These are phyloP conservation scores for Drosophila subpulchrella DNA, from an alignment of 1,140 invertebrate genomes.

Conservation along the genomic window DNA sequence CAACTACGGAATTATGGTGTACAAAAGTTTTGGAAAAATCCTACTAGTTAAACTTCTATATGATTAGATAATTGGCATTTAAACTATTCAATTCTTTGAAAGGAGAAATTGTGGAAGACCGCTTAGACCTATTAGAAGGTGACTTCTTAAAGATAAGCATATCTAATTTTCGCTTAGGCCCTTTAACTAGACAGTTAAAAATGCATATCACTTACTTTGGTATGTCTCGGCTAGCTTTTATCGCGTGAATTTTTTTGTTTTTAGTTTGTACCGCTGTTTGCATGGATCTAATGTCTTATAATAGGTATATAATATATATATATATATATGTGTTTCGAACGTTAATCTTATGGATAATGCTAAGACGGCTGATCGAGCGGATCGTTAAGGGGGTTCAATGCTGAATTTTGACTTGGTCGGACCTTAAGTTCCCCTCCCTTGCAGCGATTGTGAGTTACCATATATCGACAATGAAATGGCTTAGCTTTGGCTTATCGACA, in stretches of 20 bases:
- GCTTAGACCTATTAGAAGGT: background rate
- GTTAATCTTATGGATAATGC: constrained; percentile 23
- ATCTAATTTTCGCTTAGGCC: background rate
- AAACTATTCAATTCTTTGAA: background rate
- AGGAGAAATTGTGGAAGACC: background rate
- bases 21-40: too few relatives aligned
- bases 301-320: constrained; percentile 10
- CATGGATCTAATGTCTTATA: constrained; percentile 53
- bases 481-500: constrained; percentile 32
- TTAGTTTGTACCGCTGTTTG: constrained; percentile 75
- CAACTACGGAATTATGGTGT: background rate
- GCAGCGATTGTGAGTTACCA: constrained; percentile 21
- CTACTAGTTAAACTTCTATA: too few relatives aligned
- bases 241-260: constrained; percentile 37
- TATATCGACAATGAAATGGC: constrained; percentile 31
- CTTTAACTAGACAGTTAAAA: constrained; percentile 5
- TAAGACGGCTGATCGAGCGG: constrained; percentile 26
- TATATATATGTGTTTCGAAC: constrained; percentile 7
- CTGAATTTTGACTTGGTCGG: constrained; percentile 5
- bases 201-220: constrained; percentile 34
- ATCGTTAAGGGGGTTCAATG: constrained; percentile 8
- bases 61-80: too few relatives aligned
- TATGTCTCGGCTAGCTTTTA: constrained; percentile 11
- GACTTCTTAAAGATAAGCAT: background rate
- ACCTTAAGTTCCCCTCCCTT: background rate